Evolutionary conservation across 2,888 invertebrate genomes (phyloP), one percentile per base, ranked within the genome.

Genomic region (Euphydryas editha): DNA sequence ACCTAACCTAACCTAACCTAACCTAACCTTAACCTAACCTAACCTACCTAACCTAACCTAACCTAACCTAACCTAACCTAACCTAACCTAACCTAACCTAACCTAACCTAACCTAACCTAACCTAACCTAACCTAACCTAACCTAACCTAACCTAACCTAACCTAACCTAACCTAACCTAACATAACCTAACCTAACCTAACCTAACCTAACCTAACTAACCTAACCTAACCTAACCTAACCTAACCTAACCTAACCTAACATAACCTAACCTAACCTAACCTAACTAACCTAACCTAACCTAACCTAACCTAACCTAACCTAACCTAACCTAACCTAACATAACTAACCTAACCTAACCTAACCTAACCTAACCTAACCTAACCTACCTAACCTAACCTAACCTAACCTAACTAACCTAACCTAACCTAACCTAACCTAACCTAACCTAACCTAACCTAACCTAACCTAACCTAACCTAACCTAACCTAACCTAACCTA

Each of bases 111-210:
- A 68, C 68, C 68, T 62, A 62, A 68, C 62, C 68, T 68, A 69
- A 69, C 69, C 69, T 69, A 69, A 69, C 69, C 66, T 66, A 69
- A 66, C 69, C 67, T 67, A 67, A 67, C 67, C 67, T 69, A 71
- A 71, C 71, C 71, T 71, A 71, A 71, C 72, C 69, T 71, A 70
- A 70, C 71, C 67, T 65, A 70, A 70, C 72, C 71, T 68, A 71
- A 72, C 71, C 72, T 69, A 69, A 72, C 70, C 70, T 68, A 70
- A 70, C 68, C 70, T 68, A 70, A 72, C 67, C 65, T 69, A 66
- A 69, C 67, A 68, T 70, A 72, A 72, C 69, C 69, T 69, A 72
- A 72, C 71, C 42, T 42, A 42, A 42, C 42, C 42, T 42, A 42
- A 42, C 42, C 42, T 42, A 42, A 42, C 42, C 42, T 42, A 42